phyloP scores from a whole-genome alignment of 2,888 invertebrate species.

The Bimastos eiseni region DNA sequence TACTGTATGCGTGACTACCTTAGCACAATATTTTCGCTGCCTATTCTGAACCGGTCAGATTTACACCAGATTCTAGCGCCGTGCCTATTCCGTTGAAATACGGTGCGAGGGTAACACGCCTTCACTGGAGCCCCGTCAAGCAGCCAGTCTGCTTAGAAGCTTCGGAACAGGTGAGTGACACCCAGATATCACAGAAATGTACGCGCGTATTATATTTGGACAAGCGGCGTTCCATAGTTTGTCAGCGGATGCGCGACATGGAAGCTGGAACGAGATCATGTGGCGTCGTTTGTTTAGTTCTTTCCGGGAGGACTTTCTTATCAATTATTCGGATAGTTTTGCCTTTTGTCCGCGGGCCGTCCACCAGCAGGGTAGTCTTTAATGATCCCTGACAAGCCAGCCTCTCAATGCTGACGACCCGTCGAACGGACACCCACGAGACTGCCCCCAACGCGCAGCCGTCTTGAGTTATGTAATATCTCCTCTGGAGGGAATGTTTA shows the following conservation, averaged over 20 bases:
- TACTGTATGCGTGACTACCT: not conserved
- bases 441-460: conserved; percentile 4
- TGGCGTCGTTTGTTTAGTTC: conserved; percentile 1
- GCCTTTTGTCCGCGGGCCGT: conserved; percentile 5
- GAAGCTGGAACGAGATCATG: conserved; percentile 14
- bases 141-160: not conserved
- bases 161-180: not conserved
- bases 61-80: not conserved
- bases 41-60: not conserved
- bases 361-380: not conserved
- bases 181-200: not conserved
- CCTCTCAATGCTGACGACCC: not conserved
- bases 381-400: conserved; percentile 13
- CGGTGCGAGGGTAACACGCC: not conserved
- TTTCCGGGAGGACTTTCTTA: not conserved
- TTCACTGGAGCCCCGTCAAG: conserved; percentile 4
- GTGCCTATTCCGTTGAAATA: not conserved
- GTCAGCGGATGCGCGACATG: not conserved
- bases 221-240: not conserved
- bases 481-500: not conserved
- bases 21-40: not conserved
- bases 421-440: not conserved
- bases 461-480: not conserved
- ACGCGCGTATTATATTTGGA: not conserved
- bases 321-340: conserved; percentile 7